These are phyloP conservation scores for Drosophila baimaii DNA, from an alignment of 1,140 invertebrate genomes.

Conservation along the genomic window DNA sequence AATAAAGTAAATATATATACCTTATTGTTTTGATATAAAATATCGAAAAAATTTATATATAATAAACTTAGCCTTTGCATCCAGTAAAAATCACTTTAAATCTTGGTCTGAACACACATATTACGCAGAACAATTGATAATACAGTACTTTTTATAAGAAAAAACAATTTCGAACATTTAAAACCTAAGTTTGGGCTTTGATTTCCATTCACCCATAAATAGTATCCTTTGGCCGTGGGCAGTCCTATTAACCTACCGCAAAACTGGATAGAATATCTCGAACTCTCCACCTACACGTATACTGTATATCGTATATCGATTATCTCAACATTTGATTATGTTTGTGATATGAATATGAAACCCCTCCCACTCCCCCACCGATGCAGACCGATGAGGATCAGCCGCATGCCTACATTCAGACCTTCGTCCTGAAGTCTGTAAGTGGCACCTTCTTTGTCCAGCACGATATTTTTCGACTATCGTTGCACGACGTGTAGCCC, in stretches of 20 bases:
- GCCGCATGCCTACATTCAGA: conserved; percentile 95
- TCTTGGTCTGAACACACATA: no score
- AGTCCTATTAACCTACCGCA: conserved; percentile 27
- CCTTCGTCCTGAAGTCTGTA: conserved; percentile 95
- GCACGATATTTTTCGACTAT: conserved; percentile 95
- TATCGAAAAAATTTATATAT: no score
- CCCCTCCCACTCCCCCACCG: conserved; percentile 17
- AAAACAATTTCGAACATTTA: background rate
- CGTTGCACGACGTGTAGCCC: conserved; percentile 89
- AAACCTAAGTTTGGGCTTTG: background rate
- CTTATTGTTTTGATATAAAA: no score
- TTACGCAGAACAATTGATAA: no score
- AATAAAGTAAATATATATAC: no score
- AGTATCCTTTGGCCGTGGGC: background rate
- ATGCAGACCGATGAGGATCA: conserved; percentile 94
- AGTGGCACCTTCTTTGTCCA: conserved; percentile 94
- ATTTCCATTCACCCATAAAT: background rate
- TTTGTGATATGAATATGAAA: conserved; percentile 21
- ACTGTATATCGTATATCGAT: conserved; percentile 8
- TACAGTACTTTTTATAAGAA: background rate
- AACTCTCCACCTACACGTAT: background rate
- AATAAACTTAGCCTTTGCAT: no score
- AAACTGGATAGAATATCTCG: conserved; percentile 1
- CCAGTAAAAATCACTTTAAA: no score
- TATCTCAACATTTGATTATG: conserved; percentile 21